phyloP scores from a whole-genome alignment of 2,113 vertebrate species.

The Labeo rohita region DNA sequence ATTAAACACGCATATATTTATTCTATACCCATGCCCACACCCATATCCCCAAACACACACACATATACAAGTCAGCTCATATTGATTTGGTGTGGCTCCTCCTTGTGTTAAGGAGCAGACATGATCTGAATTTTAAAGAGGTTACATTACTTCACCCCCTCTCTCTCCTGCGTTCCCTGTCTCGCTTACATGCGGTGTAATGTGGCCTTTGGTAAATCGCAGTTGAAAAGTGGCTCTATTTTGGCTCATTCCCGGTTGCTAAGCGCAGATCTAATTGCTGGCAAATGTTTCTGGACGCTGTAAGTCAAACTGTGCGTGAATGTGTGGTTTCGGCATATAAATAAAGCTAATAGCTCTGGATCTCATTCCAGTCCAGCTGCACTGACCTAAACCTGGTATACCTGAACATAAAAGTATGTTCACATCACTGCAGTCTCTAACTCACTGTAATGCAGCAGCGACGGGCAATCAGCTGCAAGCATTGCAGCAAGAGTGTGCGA shows the following conservation, averaged over 20 bases:
- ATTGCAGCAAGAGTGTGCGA: conserved; percentile 18
- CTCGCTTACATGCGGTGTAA: background rate
- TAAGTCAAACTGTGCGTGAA: conserved; percentile 5
- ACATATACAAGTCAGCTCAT: background rate
- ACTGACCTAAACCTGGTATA: conserved; percentile 12
- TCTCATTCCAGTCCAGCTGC: conserved; percentile 5
- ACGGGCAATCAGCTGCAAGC: background rate
- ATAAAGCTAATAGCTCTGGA: conserved; percentile 2
- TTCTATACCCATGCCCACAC: background rate
- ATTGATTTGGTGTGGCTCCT: conserved; percentile 35
- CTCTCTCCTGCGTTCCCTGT: background rate
- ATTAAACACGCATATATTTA: background rate
- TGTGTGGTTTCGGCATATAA: background rate
- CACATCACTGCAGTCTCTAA: conserved; percentile 22
- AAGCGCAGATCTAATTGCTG: conserved; percentile 35
- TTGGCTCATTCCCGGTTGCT: conserved; percentile 18
- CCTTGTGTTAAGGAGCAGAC: conserved; percentile 31
- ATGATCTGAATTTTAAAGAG: conserved; percentile 42
- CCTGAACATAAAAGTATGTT: background rate
- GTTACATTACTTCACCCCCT: conserved; percentile 18
- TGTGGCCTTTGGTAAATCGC: conserved; percentile 25
- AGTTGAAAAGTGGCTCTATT: conserved; percentile 31
- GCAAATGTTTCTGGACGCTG: conserved; percentile 30
- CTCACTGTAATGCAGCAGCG: conserved; percentile 26
- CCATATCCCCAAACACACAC: background rate